A percentile compares a stretch with the other conserved stretches of the same genome.
These are phyloP conservation scores for Idaea biselata DNA, from an alignment of 2,888 invertebrate genomes.

Conservation along the genomic window DNA sequence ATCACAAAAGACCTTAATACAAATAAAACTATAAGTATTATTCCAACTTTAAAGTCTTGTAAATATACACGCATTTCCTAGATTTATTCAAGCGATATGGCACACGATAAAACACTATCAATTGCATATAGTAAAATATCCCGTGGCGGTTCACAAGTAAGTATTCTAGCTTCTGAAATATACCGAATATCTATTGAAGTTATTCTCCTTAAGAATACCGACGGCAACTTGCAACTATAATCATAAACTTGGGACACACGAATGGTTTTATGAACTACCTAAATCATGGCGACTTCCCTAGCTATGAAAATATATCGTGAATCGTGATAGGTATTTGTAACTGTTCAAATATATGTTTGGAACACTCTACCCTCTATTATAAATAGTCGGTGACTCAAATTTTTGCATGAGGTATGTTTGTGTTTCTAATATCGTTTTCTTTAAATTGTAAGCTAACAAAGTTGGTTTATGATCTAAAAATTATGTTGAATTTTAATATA, in stretches of 20 bases:
- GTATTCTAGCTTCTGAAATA: not conserved
- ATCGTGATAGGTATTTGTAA: conserved; percentile 33
- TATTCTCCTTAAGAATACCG: conserved; percentile 42
- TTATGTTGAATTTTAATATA: no score
- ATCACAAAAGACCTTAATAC: conserved; percentile 13
- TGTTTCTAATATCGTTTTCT: no score
- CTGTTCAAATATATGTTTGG: conserved; percentile 31
- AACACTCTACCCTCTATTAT: not conserved
- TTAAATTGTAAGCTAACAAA: no score
- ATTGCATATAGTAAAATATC: not conserved
- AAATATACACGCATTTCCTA: not conserved
- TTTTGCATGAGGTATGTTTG: not conserved
- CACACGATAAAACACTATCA: conserved; percentile 4
- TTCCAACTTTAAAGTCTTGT: not conserved
- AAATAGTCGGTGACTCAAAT: not conserved
- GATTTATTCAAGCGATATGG: not conserved
- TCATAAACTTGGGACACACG: conserved; percentile 52
- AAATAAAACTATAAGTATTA: not conserved
- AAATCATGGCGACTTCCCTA: conserved; percentile 36
- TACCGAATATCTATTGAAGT: conserved; percentile 20
- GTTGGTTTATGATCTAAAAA: no score
- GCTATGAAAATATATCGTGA: conserved; percentile 40
- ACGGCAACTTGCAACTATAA: conserved; percentile 40
- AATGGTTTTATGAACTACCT: conserved; percentile 51
- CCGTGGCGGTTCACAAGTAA: not conserved